Conservation (phyloP, 2,888 invertebrate genomes). For the Mongoloraphidia duomilia region DNA sequence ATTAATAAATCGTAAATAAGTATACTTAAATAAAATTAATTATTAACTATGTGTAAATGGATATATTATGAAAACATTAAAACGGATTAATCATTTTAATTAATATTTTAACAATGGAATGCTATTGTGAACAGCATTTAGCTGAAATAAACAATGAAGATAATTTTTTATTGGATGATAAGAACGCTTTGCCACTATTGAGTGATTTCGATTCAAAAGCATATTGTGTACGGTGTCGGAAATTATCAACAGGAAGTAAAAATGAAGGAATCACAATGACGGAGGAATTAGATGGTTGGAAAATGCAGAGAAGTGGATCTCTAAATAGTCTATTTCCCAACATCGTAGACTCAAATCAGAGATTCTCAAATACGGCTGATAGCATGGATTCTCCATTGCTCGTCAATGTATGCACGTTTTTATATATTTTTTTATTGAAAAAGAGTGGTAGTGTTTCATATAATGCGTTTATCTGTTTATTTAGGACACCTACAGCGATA, state of each 20-base stretch:
- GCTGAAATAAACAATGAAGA: slow-evolving; percentile 21
- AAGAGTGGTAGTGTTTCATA: not conserved
- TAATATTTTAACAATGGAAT: slow-evolving; percentile 3
- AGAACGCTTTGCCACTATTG: slow-evolving; percentile 16
- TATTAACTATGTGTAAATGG: too few relatives aligned
- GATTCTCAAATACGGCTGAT: slow-evolving; percentile 11
- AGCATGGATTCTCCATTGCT: slow-evolving; percentile 25
- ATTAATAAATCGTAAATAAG: too few relatives aligned
- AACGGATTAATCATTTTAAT: too few relatives aligned
- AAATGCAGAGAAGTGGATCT: slow-evolving; percentile 6
- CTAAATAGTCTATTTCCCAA: slow-evolving; percentile 2
- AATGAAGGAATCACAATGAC: slow-evolving; percentile 8
- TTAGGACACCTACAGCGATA: slow-evolving; percentile 41
- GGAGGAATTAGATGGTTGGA: slow-evolving; percentile 7
- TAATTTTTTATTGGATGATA: slow-evolving; percentile 26
- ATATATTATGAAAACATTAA: too few relatives aligned
- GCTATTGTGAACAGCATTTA: slow-evolving; percentile 18
- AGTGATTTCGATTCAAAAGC: slow-evolving; percentile 4
- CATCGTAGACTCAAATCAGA: slow-evolving; percentile 9
- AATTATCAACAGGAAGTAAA: slow-evolving; percentile 7
- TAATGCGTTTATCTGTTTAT: slow-evolving; percentile 12
- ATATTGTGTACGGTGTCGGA: slow-evolving; percentile 10
- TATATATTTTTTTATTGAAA: not conserved
- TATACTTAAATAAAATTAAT: too few relatives aligned
- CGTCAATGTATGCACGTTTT: slow-evolving; percentile 22